Conservation (phyloP, 2,113 vertebrate genomes). For the Cardinalis cardinalis region DNA sequence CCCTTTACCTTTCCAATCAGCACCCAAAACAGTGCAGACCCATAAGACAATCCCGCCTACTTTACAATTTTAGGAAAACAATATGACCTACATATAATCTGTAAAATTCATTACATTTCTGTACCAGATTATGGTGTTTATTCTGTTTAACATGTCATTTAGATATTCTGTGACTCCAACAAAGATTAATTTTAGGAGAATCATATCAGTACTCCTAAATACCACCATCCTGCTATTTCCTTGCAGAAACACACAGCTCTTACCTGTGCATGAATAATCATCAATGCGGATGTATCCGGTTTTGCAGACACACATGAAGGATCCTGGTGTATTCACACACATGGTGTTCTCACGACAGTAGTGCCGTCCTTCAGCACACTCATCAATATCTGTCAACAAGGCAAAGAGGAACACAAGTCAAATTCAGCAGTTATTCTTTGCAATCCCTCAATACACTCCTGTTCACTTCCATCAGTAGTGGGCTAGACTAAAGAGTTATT, state of each 20-base stretch:
- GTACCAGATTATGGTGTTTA: neutral
- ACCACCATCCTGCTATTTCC: neutral
- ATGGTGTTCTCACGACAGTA: constrained; percentile 96
- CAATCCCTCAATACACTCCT: rapidly evolving
- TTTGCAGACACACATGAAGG: constrained; percentile 97
- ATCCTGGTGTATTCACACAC: constrained; percentile 94
- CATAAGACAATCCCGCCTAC: neutral
- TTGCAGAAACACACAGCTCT: neutral
- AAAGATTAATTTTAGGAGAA: neutral
- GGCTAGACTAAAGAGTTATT: neutral
- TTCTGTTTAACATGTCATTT: neutral
- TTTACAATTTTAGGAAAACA: neutral
- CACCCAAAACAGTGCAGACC: neutral
- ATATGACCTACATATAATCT: neutral
- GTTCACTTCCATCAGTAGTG: neutral
- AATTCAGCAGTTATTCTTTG: neutral
- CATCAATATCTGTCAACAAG: constrained; percentile 86
- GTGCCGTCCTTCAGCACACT: constrained; percentile 94
- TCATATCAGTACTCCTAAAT: neutral
- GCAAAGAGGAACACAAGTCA: neutral
- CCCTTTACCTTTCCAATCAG: neutral
- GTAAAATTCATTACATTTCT: neutral
- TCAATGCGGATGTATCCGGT: constrained; percentile 95
- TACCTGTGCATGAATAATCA: constrained; percentile 98
- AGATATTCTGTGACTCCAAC: neutral